Base-by-base conservation (phyloP, 2,888 invertebrate genomes). In the Mylabris sibirica region DNA sequence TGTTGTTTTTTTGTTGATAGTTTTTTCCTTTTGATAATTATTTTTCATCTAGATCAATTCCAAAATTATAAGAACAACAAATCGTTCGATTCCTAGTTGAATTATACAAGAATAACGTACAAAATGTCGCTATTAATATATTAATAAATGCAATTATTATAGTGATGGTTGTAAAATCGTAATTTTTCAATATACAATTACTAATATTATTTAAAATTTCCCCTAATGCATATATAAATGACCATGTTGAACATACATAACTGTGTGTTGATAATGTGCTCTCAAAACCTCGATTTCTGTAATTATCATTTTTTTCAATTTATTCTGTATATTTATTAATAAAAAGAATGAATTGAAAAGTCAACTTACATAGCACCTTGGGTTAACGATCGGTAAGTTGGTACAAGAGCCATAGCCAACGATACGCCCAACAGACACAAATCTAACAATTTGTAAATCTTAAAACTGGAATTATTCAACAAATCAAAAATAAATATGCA, bases 181-280 rank as follows among this genome's bases (percentile, higher is more conserved):
- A 65, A 35, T 65, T 62, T 6, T 44, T 49, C 34, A 61, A 62
- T 3, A 65, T 14, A 30, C 30, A n/a, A 6, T 30, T 12, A 11
- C 59, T 11, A 49, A 20, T 41, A 20, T 65, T 41, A 0, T 44
- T 63, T 59, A 68, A 26, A 30, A 62, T 62, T 65, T 68, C 68
- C 14, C 68, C 68, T 26, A 65, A 14, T 14, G 68, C 44, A 59
- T 61, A 68, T 26, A 65, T 68, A 34, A 63, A 68, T 2, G 65
- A 30, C 68, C 68, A 68, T 11, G 64, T 63, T 26, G 68, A 34
- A 5, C 66, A 38, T 5, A 68, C 65, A 44, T 24, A 68, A 44
- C 68, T 65, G 38, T 68, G 68, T 9, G 68, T 68, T 6, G 68
- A 44, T 53, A 68, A 35, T 12, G 53, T 65, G 38, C 59, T 68